A percentile compares a stretch with the other conserved stretches of the same genome.
Conservation (phyloP, 2,113 vertebrate genomes). For the Odontophorus gujanensis region DNA sequence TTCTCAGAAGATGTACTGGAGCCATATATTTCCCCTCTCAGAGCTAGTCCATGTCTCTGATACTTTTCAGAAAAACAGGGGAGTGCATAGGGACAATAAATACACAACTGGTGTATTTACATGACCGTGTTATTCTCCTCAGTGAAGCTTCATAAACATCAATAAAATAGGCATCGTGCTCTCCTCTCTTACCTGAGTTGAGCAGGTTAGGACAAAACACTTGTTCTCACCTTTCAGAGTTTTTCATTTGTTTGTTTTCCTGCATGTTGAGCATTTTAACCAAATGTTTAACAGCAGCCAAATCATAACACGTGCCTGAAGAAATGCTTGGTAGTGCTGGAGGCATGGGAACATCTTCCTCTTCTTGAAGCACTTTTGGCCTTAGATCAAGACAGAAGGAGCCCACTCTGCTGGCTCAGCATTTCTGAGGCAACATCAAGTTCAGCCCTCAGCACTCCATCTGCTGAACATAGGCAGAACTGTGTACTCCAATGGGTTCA, state of each 20-base stretch:
- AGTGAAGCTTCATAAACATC: neutral
- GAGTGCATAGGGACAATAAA: neutral
- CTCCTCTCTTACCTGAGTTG: neutral
- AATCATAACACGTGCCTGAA: accelerated
- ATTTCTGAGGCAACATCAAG: neutral
- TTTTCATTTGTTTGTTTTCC: neutral
- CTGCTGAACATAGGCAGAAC: neutral
- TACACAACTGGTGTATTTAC: neutral
- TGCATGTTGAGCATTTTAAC: neutral
- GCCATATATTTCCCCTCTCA: neutral
- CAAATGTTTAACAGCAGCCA: neutral
- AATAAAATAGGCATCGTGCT: neutral
- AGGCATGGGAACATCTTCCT: neutral
- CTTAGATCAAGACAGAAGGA: neutral
- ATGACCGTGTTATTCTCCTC: neutral
- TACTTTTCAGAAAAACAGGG: neutral
- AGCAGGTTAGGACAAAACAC: neutral
- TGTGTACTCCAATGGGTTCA: neutral
- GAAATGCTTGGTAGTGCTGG: neutral
- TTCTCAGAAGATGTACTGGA: neutral
- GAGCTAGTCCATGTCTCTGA: neutral
- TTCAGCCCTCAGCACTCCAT: neutral
- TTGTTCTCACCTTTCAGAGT: neutral
- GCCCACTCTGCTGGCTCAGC: neutral
- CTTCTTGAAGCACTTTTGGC: neutral